Percentiles rank a stretch among this genome's conserved stretches.
Evolutionary conservation across 1,140 invertebrate genomes (phyloP).

Genomic region (Orius insidiosus): DNA sequence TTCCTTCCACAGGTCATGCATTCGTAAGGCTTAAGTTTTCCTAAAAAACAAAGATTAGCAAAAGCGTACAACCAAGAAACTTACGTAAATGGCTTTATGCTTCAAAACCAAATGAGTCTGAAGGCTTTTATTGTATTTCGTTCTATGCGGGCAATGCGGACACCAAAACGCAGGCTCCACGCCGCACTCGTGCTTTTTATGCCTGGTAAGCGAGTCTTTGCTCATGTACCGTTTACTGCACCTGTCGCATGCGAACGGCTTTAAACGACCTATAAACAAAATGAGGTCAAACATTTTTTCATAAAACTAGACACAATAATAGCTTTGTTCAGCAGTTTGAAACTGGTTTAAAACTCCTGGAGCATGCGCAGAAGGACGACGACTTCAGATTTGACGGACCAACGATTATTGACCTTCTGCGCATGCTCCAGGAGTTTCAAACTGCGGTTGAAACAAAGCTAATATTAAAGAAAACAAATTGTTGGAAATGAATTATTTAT

Average conservation of each 20-base stretch:
- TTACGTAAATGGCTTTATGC: background rate
- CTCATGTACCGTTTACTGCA: constrained; percentile 24
- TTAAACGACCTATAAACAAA: background rate
- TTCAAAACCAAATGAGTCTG: constrained; percentile 3
- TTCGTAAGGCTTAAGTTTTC: constrained; percentile 35
- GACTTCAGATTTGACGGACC: too few species aligned
- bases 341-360: too few species aligned
- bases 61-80: constrained; percentile 18
- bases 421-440: too few species aligned
- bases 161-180: constrained; percentile 28
- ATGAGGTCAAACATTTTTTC: too few species aligned
- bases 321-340: too few species aligned
- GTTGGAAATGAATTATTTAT: too few species aligned
- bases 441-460: too few species aligned
- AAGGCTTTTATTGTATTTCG: constrained; percentile 14
- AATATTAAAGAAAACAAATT: too few species aligned
- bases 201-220: constrained; percentile 28
- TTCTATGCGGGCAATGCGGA: constrained; percentile 26
- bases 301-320: too few species aligned
- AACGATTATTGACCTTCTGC: too few species aligned
- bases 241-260: constrained; percentile 24
- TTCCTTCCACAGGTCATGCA: constrained; percentile 41
- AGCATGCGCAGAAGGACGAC: too few species aligned
- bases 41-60: constrained; percentile 22
- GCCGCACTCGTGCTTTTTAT: constrained; percentile 30